Base-by-base conservation (phyloP, 2,888 invertebrate genomes). In the Dusona sp. region DNA sequence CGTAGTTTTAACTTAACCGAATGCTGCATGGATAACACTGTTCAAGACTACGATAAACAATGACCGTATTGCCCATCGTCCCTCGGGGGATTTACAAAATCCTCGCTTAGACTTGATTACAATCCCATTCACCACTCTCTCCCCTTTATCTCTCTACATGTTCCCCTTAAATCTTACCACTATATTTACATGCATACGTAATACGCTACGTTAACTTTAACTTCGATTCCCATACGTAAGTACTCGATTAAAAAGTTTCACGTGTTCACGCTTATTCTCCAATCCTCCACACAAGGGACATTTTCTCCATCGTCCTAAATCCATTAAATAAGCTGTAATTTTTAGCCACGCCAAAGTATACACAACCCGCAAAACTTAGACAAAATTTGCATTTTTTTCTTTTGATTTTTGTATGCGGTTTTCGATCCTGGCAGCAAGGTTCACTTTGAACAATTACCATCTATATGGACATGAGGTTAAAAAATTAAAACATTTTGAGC, bases 211-310 rank as follows among this genome's bases (percentile, higher is more conserved):
- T 87, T 19, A 89, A 88, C 87, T 84, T 88, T 89, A 90, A 89
- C 68, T 38, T 61, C 67, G 67, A 80, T 86, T 80, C 67, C 22
- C 83, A 51, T 78, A 68, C 73, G 45, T 72, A 78, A 90, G 91
- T 90, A 89, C 85, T 89, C 91, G 88, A 92, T 93, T 93, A 92
- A 92, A 92, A 92, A 92, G 90, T 93, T 92, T 87, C 89, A 87
- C 65, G 61, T 19, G 25, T 38, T n/a, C 22, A n/a, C 33, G 29
- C 22, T 13, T 68, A 3, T 25, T 6, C 29, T 16, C 1, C 61
- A 2, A 61, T 16, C 2, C 1, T n/a, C n/a, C n/a, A n/a, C 29
- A 29, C 57, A 61, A 61, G 16, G 70, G 25, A 57, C 48, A 48
- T 33, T 33, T 11, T 61, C 61, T 48, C 11, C 22, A 22, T 19